phyloP scores from a whole-genome alignment of 2,888 invertebrate genomes.

The Esperia sulphurella region DNA sequence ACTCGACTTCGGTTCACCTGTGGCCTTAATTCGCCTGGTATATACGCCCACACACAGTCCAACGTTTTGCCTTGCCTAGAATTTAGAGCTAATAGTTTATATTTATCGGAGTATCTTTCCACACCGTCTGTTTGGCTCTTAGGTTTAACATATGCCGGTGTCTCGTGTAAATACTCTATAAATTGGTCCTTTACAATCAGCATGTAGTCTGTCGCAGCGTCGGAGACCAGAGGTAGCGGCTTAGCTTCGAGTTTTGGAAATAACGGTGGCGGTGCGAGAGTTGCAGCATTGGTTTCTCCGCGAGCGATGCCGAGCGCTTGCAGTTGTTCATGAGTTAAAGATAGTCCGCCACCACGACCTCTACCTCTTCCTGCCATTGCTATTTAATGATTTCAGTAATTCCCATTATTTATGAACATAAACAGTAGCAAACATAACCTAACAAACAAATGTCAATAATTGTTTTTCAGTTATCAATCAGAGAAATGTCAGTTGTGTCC shows the following conservation, averaged over 20 bases:
- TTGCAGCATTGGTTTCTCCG: slow-evolving; percentile 75
- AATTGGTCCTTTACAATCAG: slow-evolving; percentile 86
- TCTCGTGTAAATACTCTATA: slow-evolving; percentile 84
- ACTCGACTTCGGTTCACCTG: slow-evolving; percentile 58
- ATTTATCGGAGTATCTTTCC: slow-evolving; percentile 80
- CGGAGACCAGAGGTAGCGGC: slow-evolving; percentile 72
- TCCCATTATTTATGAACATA: too few species aligned
- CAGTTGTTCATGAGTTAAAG: slow-evolving; percentile 79
- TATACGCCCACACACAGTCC: slow-evolving; percentile 80
- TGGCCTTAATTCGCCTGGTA: slow-evolving; percentile 82
- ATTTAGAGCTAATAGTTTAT: slow-evolving; percentile 68
- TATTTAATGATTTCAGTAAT: not conserved
- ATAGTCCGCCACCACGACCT: slow-evolving; percentile 69
- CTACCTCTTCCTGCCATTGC: slow-evolving; percentile 70
- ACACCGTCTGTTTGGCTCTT: slow-evolving; percentile 69
- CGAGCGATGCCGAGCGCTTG: slow-evolving; percentile 76
- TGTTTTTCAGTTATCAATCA: too few species aligned
- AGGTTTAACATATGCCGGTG: slow-evolving; percentile 79
- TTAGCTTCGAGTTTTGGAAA: slow-evolving; percentile 80
- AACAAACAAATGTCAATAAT: too few species aligned
- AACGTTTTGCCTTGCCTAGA: slow-evolving; percentile 64
- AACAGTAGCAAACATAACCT: too few species aligned
- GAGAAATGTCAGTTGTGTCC: too few species aligned
- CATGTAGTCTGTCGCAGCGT: slow-evolving; percentile 83
- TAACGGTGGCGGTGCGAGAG: slow-evolving; percentile 78